Base-by-base conservation (phyloP, 2,113 vertebrate genomes). In the Neotoma lepida region DNA sequence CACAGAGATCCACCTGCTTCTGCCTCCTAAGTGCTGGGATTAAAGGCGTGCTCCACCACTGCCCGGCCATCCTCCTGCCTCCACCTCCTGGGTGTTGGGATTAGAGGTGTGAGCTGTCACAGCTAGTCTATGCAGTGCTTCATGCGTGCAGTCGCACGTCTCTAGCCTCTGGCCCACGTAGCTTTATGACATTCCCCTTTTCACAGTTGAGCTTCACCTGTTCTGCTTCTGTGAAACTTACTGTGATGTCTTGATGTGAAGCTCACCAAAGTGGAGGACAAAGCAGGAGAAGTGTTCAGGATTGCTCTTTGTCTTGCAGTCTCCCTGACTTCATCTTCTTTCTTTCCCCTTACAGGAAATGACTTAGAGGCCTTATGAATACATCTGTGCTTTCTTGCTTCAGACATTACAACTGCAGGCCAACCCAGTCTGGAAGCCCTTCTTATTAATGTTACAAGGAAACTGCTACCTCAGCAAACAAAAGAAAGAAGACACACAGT, bases 341-440 rank as follows among this genome's bases (percentile, higher is more conserved):
- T 95, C 95, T 97, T 95, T 93, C 86, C 97, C 89, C 95, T 96
- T 49, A 97, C 98, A 99, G 99, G 99, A 99, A 99, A 99, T 99
- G 99, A 99, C 99, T 99, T 99, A 99, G 99, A 99, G 99, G 99
- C 99, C 99, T 99, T 99, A 99, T 98, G 98, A 98, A 98, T 99
- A 98, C 98, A 98, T 98, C 98, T 97, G 98, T 98, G 98, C 98
- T 98, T 98, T 99, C 98, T 98, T 98, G 96, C 98, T 99, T 98
- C 98, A 95, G 98, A 98, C 98, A 97, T 97, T 97, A 98, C 98
- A 98, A 97, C 97, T 97, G 98, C 98, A 95, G 98, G 98, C 98
- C 97, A 98, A 96, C 92, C 84, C 96, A 98, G 98, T 98, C 98
- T 99, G 98, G 98, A 99, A 99, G 98, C 98, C 98, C 96, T 98